These are phyloP conservation scores for Charina bottae DNA, from an alignment of 2,113 vertebrate genomes.

Conservation along the genomic window DNA sequence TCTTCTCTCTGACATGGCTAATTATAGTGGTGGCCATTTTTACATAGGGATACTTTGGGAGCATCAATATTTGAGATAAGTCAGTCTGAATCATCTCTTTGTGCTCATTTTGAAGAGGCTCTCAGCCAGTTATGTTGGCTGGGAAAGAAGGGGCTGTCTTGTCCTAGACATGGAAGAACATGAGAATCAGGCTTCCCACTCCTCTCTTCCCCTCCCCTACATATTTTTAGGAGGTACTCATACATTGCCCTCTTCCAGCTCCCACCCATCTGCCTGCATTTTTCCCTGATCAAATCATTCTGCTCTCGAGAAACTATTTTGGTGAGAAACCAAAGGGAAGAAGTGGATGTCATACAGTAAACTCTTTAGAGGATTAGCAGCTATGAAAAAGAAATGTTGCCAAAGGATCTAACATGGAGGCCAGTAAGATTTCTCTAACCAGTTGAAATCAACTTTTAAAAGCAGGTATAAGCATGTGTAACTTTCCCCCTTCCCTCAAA, in stretches of 20 bases:
- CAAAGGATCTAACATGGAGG: background rate
- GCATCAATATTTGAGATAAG: background rate
- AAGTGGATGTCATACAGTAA: background rate
- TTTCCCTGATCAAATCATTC: fast-evolving
- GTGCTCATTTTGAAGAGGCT: background rate
- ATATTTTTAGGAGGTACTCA: background rate
- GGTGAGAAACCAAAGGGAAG: background rate
- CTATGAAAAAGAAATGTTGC: background rate
- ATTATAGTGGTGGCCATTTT: background rate
- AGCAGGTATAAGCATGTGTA: background rate
- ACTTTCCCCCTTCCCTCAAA: background rate
- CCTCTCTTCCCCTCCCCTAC: background rate
- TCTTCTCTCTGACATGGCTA: background rate
- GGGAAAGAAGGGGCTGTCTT: background rate
- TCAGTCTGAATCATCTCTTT: background rate
- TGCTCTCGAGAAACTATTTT: constrained; percentile 14
- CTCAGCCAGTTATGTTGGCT: background rate
- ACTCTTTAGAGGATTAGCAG: background rate
- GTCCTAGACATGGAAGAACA: background rate
- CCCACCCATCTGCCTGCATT: constrained; percentile 10
- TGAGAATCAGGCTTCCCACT: background rate
- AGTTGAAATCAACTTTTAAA: background rate
- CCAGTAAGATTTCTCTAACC: background rate
- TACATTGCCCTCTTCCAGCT: background rate
- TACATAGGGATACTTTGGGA: background rate